A percentile compares a stretch with the other conserved stretches of the same genome.
Evolutionary conservation across 2,113 vertebrate genomes (phyloP).

Genomic region (Gobio gobio): DNA sequence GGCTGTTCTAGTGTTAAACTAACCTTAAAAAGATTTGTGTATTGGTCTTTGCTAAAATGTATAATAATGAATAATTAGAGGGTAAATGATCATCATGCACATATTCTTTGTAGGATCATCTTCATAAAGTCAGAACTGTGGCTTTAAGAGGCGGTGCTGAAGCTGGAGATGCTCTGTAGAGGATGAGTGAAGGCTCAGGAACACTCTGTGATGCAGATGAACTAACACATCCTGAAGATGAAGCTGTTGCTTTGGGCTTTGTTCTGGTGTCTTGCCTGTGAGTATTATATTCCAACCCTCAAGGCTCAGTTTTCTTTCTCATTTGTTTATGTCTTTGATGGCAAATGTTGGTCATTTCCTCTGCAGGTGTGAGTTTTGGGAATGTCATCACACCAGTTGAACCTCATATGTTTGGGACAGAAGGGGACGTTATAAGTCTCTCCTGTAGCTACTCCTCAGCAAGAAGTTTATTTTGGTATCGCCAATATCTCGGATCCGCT

Average conservation of each 20-base stretch:
- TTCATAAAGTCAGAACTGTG: background rate
- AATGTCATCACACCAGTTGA: slow-evolving; percentile 3
- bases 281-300: background rate
- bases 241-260: background rate
- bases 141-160: background rate
- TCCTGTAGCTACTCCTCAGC: slow-evolving; percentile 29
- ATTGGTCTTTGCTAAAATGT: background rate
- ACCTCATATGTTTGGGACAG: background rate
- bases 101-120: background rate
- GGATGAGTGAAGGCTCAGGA: background rate
- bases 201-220: background rate
- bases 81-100: background rate
- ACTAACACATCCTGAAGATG: background rate
- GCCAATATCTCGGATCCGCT: background rate
- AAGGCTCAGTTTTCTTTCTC: background rate
- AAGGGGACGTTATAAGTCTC: background rate
- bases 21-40: background rate
- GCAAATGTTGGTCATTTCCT: background rate
- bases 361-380: slow-evolving; percentile 21
- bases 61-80: background rate
- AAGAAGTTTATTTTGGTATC: slow-evolving; percentile 8
- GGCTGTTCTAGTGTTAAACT: background rate
- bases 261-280: background rate
- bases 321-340: no score
- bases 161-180: background rate